Evolutionary conservation across 2,888 invertebrate species (phyloP).

Genomic region (Philonicus albiceps): DNA sequence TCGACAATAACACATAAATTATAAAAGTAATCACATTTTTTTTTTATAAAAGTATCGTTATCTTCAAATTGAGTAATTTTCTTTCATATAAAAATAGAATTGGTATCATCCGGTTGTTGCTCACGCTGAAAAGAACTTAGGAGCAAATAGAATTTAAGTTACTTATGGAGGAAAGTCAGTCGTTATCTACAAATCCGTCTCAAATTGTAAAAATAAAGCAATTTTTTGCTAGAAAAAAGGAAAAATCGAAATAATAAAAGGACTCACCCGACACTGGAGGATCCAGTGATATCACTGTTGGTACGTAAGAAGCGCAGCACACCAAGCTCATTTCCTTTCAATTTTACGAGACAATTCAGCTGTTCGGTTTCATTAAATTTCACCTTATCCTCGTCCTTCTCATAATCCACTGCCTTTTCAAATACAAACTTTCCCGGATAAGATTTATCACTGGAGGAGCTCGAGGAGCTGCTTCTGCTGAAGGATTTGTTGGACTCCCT

Average conservation of each 20-base stretch:
- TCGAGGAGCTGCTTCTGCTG: slow-evolving; percentile 7
- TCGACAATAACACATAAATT: background rate
- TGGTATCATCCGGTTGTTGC: background rate
- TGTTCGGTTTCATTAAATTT: background rate
- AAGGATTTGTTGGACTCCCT: background rate
- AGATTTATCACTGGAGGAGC: slow-evolving; percentile 18
- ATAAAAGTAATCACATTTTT: background rate
- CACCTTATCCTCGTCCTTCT: background rate
- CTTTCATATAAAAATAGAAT: background rate
- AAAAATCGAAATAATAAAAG: background rate
- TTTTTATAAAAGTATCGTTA: background rate
- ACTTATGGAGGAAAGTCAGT: background rate
- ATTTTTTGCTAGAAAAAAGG: background rate
- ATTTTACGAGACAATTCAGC: background rate
- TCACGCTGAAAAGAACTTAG: background rate
- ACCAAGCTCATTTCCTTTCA: background rate
- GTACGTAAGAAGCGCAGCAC: background rate
- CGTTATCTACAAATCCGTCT: background rate
- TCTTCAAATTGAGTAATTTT: background rate
- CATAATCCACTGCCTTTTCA: background rate
- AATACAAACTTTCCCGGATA: background rate
- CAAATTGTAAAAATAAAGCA: background rate
- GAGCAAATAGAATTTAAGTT: background rate
- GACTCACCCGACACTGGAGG: background rate
- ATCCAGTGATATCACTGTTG: background rate